Evolutionary conservation across 64 coral and sea anemone genomes (phyloP).

Genomic region (Acropora yongei): DNA sequence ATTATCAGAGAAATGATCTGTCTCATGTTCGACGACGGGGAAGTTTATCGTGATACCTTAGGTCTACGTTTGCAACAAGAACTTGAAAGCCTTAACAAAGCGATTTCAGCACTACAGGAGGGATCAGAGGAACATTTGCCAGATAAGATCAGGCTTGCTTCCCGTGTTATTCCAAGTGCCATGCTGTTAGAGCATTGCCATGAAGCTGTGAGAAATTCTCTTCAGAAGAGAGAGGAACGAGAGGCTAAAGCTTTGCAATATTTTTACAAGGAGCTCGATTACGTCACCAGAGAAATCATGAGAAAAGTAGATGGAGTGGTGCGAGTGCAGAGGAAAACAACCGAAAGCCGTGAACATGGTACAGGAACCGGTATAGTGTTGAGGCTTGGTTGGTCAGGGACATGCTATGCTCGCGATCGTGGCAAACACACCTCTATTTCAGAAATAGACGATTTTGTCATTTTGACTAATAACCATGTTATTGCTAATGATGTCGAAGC

Average conservation of each 20-base stretch:
- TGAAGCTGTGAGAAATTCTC: background rate
- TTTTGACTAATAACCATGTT: conserved; percentile 36
- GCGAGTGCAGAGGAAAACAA: conserved; percentile 25
- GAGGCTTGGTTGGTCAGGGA: conserved; percentile 5
- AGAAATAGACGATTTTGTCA: conserved; percentile 19
- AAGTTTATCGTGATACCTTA: background rate
- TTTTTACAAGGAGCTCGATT: conserved; percentile 7
- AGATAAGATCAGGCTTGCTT: conserved; percentile 16
- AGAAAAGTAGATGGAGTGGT: conserved; percentile 28
- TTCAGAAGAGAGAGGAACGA: conserved; percentile 14
- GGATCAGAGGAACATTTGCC: conserved; percentile 14
- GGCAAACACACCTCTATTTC: background rate
- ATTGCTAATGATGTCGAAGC: conserved; percentile 15
- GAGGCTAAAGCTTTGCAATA: background rate
- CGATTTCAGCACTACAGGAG: background rate
- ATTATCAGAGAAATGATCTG: background rate
- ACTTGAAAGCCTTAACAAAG: background rate
- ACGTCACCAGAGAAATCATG: conserved; percentile 7
- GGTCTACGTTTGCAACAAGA: background rate
- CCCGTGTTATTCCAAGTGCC: conserved; percentile 14
- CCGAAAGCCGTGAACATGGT: background rate
- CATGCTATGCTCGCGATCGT: background rate
- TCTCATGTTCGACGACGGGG: background rate
- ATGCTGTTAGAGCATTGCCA: conserved; percentile 7
- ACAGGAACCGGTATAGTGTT: conserved; percentile 28